A percentile compares a stretch with the other conserved stretches of the same genome.
These are phyloP conservation scores for Enhydra lutris DNA, from an alignment of 2,113 vertebrate species.

Conservation along the genomic window DNA sequence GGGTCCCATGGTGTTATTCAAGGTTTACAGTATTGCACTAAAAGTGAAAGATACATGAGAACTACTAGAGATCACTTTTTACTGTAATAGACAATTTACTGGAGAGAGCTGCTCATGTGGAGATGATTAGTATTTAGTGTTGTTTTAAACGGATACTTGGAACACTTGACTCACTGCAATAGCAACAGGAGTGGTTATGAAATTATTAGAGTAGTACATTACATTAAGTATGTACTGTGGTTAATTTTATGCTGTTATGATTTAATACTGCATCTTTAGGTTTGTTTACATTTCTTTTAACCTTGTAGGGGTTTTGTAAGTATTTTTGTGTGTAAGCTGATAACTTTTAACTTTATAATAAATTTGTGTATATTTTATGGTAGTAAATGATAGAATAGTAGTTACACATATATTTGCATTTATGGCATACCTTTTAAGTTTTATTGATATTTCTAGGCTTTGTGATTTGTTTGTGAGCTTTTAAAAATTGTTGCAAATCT, in stretches of 20 bases:
- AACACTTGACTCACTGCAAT: not conserved
- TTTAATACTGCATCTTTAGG: not conserved
- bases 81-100: not conserved
- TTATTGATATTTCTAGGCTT: not conserved
- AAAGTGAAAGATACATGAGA: not conserved
- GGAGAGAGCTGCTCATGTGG: not conserved
- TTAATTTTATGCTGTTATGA: not conserved
- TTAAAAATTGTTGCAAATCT: not conserved
- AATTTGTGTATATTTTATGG: not conserved
- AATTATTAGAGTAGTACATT: not conserved
- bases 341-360: not conserved
- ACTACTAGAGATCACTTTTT: not conserved
- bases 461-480: not conserved
- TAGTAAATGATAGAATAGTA: not conserved
- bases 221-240: not conserved
- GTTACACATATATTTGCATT: not conserved
- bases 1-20: not conserved
- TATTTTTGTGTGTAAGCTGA: not conserved
- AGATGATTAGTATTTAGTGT: not conserved
- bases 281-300: not conserved
- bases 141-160: not conserved
- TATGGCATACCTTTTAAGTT: not conserved
- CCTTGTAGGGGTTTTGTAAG: not conserved
- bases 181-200: not conserved
- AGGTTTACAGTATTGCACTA: not conserved